These are phyloP conservation scores for Sarcophaga caerulescens DNA, from an alignment of 2,888 invertebrate species.

Conservation along the genomic window DNA sequence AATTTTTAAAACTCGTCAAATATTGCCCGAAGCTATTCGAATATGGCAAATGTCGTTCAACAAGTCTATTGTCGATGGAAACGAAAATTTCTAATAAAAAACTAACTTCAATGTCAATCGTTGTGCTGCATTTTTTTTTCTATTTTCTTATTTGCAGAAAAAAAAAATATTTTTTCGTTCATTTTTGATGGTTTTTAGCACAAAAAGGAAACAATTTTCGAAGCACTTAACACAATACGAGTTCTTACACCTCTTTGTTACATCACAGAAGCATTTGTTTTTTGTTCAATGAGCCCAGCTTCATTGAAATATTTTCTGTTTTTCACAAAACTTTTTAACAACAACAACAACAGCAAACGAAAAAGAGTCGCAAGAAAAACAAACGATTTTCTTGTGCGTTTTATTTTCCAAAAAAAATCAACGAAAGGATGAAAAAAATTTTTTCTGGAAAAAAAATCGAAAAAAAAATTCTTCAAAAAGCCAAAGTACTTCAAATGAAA, in stretches of 20 bases:
- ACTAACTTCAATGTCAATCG: background rate
- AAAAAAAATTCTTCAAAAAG: constrained; percentile 39
- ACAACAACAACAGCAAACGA: constrained; percentile 42
- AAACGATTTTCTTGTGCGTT: constrained; percentile 13
- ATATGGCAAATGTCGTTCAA: too few relatives aligned
- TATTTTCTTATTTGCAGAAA: background rate
- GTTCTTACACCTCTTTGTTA: constrained; percentile 62
- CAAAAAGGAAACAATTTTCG: constrained; percentile 58
- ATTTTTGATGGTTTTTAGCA: background rate
- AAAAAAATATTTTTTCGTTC: too few relatives aligned
- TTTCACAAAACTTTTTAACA: constrained; percentile 11
- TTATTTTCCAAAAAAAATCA: constrained; percentile 30
- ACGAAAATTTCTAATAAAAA: constrained; percentile 22
- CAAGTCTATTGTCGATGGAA: too few relatives aligned
- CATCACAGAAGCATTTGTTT: background rate
- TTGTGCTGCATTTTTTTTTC: background rate
- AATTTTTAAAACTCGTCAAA: too few relatives aligned
- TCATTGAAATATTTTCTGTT: constrained; percentile 25
- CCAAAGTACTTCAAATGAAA: constrained; percentile 71
- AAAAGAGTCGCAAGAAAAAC: constrained; percentile 32
- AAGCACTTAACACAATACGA: constrained; percentile 61
- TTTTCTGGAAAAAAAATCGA: background rate
- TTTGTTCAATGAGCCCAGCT: background rate
- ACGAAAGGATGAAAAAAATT: background rate
- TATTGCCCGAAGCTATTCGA: too few relatives aligned